phyloP scores from a whole-genome alignment of 2,113 vertebrate species.

The Diglossa brunneiventris region DNA sequence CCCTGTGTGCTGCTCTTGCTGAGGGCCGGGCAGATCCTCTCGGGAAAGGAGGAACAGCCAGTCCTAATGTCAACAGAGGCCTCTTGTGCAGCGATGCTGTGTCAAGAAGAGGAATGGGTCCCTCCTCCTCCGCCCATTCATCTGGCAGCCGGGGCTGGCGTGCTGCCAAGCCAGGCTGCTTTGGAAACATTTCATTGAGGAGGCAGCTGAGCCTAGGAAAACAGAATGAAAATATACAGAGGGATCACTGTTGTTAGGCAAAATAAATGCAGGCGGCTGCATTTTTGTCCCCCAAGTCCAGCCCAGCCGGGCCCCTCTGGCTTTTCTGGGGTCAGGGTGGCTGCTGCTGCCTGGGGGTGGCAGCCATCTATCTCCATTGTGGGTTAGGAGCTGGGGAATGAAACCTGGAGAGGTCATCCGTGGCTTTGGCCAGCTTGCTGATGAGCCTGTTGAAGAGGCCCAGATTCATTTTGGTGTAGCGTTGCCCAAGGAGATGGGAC shows the following conservation, averaged over 20 bases:
- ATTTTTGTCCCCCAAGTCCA: constrained; percentile 13
- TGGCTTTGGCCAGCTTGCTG: background rate
- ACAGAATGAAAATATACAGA: constrained; percentile 64
- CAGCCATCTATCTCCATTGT: background rate
- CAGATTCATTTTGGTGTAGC: background rate
- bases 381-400: background rate
- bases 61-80: constrained; percentile 66
- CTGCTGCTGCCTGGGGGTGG: background rate
- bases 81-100: constrained; percentile 62
- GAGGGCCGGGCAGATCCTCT: background rate
- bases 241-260: constrained; percentile 64
- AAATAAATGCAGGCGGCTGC: constrained; percentile 28
- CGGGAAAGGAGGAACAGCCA: constrained; percentile 38
- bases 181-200: constrained; percentile 70
- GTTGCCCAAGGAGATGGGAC: background rate
- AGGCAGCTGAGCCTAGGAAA: constrained; percentile 68
- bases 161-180: constrained; percentile 56
- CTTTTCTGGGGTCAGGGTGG: background rate
- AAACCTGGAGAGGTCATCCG: background rate
- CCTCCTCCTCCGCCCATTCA: constrained; percentile 63
- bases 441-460: background rate
- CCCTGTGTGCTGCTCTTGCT: background rate
- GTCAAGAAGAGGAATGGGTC: constrained; percentile 66
- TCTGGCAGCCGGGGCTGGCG: constrained; percentile 47
- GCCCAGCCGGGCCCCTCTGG: background rate